Percentiles rank a stretch among this genome's conserved stretches.
Conservation (phyloP, 30 jellyfish, hydroid and myxozoan genomes). For the Hydractinia symbiolongicarpus region DNA sequence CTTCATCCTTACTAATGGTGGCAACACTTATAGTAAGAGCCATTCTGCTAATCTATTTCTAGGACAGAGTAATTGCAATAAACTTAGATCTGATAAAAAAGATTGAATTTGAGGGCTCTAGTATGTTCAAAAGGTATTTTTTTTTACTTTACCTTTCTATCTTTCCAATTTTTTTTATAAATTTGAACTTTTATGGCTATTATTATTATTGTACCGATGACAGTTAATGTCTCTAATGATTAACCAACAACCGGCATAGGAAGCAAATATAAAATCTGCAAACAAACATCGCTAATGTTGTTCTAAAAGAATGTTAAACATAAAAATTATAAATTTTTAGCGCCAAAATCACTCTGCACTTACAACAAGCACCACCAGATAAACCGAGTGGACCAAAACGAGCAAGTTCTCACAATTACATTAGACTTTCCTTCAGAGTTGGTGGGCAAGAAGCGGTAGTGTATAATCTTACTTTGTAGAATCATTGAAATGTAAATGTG, state of each 20-base stretch:
- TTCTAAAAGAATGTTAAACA: no score
- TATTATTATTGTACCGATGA: background rate
- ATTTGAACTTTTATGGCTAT: background rate
- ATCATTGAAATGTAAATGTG: background rate
- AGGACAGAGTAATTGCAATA: constrained; percentile 66
- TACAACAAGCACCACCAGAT: constrained; percentile 44
- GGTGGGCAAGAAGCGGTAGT: constrained; percentile 79
- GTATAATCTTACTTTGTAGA: background rate
- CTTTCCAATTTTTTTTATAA: no score
- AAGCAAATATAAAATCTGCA: no score
- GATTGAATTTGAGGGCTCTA: constrained; percentile 54
- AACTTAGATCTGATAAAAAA: constrained; percentile 37
- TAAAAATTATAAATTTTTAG: constrained; percentile 12
- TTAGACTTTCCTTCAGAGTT: constrained; percentile 60
- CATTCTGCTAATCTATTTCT: constrained; percentile 1
- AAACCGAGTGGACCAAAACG: constrained; percentile 77
- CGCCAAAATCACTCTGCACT: constrained; percentile 54
- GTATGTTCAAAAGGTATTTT: constrained; percentile 59
- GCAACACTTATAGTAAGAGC: background rate
- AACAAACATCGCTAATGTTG: no score
- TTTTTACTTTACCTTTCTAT: background rate
- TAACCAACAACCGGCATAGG: no score
- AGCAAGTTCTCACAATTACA: constrained; percentile 42
- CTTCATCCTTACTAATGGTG: background rate
- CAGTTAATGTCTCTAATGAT: background rate